A percentile compares a stretch with the other conserved stretches of the same genome.
These are phyloP conservation scores for Cochlearius cochlearius DNA, from an alignment of 2,113 vertebrate genomes.

Conservation along the genomic window DNA sequence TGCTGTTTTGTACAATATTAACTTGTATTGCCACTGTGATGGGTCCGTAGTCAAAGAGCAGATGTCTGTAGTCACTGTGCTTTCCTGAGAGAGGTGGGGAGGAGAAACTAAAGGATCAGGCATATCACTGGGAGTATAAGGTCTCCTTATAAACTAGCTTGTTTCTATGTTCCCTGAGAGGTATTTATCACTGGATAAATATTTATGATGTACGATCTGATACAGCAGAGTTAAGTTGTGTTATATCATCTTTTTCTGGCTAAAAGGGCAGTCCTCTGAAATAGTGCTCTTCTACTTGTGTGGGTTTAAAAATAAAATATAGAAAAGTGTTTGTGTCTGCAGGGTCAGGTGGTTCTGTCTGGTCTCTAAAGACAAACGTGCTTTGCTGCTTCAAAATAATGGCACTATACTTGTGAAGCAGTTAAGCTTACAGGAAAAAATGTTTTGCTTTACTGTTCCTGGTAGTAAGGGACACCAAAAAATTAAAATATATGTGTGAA, in stretches of 20 bases:
- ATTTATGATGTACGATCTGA: background rate
- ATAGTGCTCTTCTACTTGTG: background rate
- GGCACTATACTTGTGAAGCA: background rate
- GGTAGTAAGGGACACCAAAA: accelerated
- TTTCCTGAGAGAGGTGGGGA: background rate
- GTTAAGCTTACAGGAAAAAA: background rate
- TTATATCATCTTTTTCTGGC: background rate
- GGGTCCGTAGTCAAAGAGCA: background rate
- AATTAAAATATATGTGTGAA: background rate
- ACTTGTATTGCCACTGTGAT: background rate
- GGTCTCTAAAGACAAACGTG: background rate
- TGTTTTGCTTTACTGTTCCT: background rate
- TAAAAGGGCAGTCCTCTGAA: background rate
- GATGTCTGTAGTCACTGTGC: background rate
- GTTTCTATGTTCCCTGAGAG: background rate
- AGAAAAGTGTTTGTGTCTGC: background rate
- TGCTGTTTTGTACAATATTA: background rate
- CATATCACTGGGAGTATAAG: background rate
- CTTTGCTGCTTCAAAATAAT: background rate
- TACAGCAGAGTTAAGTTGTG: background rate
- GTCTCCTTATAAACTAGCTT: background rate
- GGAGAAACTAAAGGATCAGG: background rate
- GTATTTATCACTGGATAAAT: background rate
- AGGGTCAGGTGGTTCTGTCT: background rate
- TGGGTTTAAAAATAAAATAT: background rate